Base-by-base conservation (phyloP, 2,113 vertebrate species). In the Ahaetulla prasina region DNA sequence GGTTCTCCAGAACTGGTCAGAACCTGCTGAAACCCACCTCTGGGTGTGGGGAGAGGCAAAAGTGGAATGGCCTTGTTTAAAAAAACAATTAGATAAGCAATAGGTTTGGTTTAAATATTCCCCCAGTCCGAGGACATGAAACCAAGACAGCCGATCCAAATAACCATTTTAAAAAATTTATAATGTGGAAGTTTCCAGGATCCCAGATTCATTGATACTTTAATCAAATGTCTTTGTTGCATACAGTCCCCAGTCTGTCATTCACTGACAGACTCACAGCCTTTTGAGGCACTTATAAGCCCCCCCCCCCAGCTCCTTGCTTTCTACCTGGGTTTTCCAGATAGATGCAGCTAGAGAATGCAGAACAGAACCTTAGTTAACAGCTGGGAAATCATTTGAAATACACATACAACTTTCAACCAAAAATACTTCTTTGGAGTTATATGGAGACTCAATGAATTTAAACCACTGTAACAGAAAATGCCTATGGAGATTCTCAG, bases 361-460 rank as follows among this genome's bases (percentile, higher is more conserved):
- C 25, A 27, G 3, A 35, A 30, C 23, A 60, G 57, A 25, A 60
- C 60, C 60, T 30, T 63, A 30, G 27, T 63, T 10, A 30, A 30
- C 27, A 63, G 60, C 60, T 30, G 27, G 60, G 11, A 63, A 30
- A 63, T 63, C 27, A 30, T 63, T 63, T 27, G 27, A 27, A 27
- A 30, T 10, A 63, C 9, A 60, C 9, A 60, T 3, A 60, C 27
- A 27, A 63, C 60, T 63, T 63, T 11, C 60, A 63, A 12, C 27
- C 4, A 10, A 63, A 30, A 47, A 47, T 89, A 3, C 55, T 88
- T 91, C 55, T 92, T n/a, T 88, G 20, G 94, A 95, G 45, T 47
- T 47, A 93, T 93, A 92, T 16, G 5, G 14, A 43, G 49, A 92
- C 52, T 43, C 86, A 86, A 23, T 84, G 68, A n/a, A n/a, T n/a